These are phyloP conservation scores for Drosophila paulistorum DNA, from an alignment of 1,140 invertebrate species.

Conservation along the genomic window DNA sequence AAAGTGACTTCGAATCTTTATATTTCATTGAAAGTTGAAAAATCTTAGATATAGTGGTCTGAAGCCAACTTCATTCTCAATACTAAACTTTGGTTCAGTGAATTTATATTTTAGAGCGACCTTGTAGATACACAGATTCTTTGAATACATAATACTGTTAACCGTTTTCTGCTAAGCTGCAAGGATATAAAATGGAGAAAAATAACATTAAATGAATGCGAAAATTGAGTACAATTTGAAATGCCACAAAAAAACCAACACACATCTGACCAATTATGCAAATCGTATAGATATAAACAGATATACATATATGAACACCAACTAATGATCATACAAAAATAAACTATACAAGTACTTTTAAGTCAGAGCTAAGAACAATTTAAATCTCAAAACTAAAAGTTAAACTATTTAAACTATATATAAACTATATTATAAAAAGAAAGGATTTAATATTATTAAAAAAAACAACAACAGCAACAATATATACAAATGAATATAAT, in stretches of 20 bases:
- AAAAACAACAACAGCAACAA: not conserved
- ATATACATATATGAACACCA: conserved; percentile 5
- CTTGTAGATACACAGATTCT: too few species aligned
- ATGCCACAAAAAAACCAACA: conserved; percentile 5
- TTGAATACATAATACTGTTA: too few species aligned
- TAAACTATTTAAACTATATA: conserved; percentile 5
- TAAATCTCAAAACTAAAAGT: conserved; percentile 11
- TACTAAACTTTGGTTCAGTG: too few species aligned
- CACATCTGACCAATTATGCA: conserved; percentile 13
- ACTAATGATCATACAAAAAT: conserved; percentile 4
- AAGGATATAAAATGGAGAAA: not conserved
- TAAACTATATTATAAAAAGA: not conserved
- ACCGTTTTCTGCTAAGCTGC: not conserved
- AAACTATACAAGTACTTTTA: conserved; percentile 8
- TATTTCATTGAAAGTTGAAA: too few species aligned
- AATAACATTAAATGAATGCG: conserved; percentile 1
- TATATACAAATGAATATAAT: conserved; percentile 4
- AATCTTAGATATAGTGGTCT: too few species aligned
- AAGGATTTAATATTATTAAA: not conserved
- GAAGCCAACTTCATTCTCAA: too few species aligned
- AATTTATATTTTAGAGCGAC: too few species aligned
- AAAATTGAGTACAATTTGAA: conserved; percentile 10
- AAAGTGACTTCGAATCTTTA: not conserved
- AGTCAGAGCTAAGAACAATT: conserved; percentile 6
- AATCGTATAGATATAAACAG: conserved; percentile 1